Evolutionary conservation across 2,797 vertebrate species (phyloP), one percentile per base, ranked within the genome.

Genomic region (Vireo griseus): DNA sequence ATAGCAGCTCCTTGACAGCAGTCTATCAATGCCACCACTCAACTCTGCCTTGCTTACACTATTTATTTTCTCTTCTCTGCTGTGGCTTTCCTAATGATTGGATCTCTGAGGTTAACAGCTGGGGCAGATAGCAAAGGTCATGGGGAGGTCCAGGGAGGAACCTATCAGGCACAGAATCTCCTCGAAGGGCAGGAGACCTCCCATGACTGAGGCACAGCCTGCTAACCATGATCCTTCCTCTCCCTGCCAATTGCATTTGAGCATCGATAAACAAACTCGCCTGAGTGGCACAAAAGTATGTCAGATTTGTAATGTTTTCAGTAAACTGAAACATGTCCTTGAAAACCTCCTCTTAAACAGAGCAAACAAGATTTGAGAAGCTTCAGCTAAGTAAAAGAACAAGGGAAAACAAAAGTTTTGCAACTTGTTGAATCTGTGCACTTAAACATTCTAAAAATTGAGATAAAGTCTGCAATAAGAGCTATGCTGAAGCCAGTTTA

Each of bases 231-330:
- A 17, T 92, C 13, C 42, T 92, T 79, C n/a, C 26, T 11, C 29
- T 82, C 19, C 57, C n/a, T 0, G 0, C 9, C 0, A 0, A 11
- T 29, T 71, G 45, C 2, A 2, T 71, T 40, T 63, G 18, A 86
- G 29, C 6, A 22, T 13, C 0, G 0, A 24, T 37, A 59, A 79
- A 51, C 22, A 74, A 35, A 15, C 13, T 68, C 25, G 61, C 18
- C 6, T 10, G 11, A n/a, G 0, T 0, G 0, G 33, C 73, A 28
- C 8, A 65, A 33, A 92, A 83, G 19, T 31, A 42, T n/a, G 21
- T 58, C 51, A 75, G 31, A n/a, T 59, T 40, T 37, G 50, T 45
- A 42, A 79, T 13, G 8, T 51, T 86, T 86, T 58, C 50, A 51
- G 68, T 35, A 69, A 72, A 62, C 15, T 55, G 59, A 78, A 95